Conservation (phyloP, 2,888 invertebrate genomes). For the Chouioia cunea region DNA sequence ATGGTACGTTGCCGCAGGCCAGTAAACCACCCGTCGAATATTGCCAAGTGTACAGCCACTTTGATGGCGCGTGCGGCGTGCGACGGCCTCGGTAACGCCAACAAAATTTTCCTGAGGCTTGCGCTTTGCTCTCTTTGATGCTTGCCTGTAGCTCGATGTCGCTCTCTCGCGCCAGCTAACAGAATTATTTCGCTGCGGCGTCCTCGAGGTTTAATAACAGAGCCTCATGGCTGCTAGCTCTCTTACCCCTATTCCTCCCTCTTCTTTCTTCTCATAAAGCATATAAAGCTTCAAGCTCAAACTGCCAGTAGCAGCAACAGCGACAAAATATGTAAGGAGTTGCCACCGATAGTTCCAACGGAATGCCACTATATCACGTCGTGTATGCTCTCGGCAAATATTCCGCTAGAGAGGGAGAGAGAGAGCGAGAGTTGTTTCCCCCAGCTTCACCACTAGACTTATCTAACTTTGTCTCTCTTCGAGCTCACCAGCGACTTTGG, state of each 20-base stretch:
- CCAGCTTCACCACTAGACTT: no score
- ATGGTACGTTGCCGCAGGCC: conserved; percentile 1
- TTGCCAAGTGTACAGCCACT: conserved; percentile 28
- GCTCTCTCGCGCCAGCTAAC: conserved; percentile 21
- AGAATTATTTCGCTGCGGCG: conserved; percentile 50
- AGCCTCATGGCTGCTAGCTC: no score
- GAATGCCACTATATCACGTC: conserved; percentile 38
- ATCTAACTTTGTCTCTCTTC: no score
- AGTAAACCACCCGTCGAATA: conserved; percentile 36
- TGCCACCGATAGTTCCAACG: conserved; percentile 49
- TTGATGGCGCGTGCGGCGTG: not conserved
- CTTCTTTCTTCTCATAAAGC: no score
- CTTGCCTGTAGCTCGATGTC: not conserved
- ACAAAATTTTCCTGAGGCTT: conserved; percentile 4
- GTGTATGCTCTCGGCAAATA: conserved; percentile 56
- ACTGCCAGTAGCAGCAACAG: no score
- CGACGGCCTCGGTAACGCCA: not conserved
- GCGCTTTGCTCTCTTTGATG: conserved; percentile 16
- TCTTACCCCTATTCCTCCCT: no score
- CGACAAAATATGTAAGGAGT: conserved; percentile 41
- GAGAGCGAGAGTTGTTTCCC: no score
- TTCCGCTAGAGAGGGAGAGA: conserved; percentile 28
- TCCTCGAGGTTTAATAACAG: conserved; percentile 56
- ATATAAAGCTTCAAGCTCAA: conserved; percentile 28
- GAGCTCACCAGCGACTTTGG: no score